Base-by-base conservation (phyloP, 2,888 invertebrate genomes). In the Sphaerophoria taeniata region DNA sequence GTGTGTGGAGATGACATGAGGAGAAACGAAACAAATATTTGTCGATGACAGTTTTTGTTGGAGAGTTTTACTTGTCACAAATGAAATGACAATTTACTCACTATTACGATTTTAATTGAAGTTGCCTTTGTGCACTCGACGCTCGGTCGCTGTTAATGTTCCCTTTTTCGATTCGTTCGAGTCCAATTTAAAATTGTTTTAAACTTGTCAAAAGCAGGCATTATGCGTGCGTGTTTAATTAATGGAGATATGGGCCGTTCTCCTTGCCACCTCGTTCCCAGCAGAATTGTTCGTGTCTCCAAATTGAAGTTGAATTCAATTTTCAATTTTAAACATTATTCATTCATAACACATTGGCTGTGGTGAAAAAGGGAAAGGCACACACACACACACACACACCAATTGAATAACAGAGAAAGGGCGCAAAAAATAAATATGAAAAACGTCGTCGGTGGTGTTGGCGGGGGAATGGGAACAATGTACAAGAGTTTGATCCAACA, bases 201-300 rank as follows among this genome's bases (percentile, higher is more conserved):
- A 69, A 82, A 60, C 43, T 65, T 83, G 83, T 83, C 83, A 83
- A 65, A 74, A 75, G 55, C 83, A 83, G 65, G 33, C 55, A 71
- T 39, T 70, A 65, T 83, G 65, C 70, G 69, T 83, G 65, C 70
- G 69, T 70, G 65, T 74, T 74, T 65, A 71, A 83, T 83, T 83
- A 83, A 79, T 74, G 79, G 55, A 79, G 58, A 60, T 74, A 79
- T 70, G 74, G 71, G 33, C 60, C n/a, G 47, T 53, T 33, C 7
- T 11, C 12, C 47, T 9, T 16, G 34, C 58, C 9, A 47, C 61
- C n/a, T 45, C 39, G 12, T 67, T 51, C 43, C 53, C 14, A 47
- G 60, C 65, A 70, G 36, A 75, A 72, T 55, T 34, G 9, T 14
- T 51, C 16, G 53, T 24, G 58, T 82, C 49, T 39, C 53, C 51